Evolutionary conservation across 2,797 vertebrate species (phyloP).

Genomic region (Poeciliopsis paucimaculata): DNA sequence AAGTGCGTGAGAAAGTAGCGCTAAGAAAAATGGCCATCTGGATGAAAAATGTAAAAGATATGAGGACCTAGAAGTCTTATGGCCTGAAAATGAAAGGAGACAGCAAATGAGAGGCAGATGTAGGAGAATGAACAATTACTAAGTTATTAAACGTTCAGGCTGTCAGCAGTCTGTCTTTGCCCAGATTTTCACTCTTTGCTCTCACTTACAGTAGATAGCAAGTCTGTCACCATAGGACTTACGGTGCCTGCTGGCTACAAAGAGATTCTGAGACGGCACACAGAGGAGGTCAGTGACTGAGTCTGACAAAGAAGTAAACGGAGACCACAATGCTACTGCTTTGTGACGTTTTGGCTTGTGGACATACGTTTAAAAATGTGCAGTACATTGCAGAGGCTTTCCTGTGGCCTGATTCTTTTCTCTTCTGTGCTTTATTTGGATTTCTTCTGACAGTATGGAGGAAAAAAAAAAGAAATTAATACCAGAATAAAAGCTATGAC

Average conservation of each 20-base stretch:
- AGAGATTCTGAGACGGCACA: neutral
- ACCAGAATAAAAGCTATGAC: neutral
- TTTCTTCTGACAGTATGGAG: neutral
- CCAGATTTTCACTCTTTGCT: slow-evolving; percentile 34
- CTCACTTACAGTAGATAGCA: slow-evolving; percentile 13
- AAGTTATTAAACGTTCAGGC: slow-evolving; percentile 12
- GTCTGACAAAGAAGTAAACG: neutral
- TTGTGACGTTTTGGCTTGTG: neutral
- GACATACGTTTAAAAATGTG: neutral
- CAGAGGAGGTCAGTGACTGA: neutral
- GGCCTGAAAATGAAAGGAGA: neutral
- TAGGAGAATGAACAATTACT: neutral
- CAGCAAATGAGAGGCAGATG: neutral
- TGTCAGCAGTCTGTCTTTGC: slow-evolving; percentile 37
- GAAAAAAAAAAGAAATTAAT: neutral
- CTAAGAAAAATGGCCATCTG: neutral
- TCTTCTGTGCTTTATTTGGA: neutral
- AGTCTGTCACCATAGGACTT: slow-evolving; percentile 29
- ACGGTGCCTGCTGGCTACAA: slow-evolving; percentile 9
- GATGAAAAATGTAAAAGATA: slow-evolving; percentile 6
- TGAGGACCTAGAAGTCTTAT: neutral
- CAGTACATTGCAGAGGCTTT: neutral
- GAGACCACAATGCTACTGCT: neutral
- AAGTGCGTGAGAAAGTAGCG: neutral
- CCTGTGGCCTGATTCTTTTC: neutral